Evolutionary conservation across 2,113 vertebrate genomes (phyloP), one percentile per base, ranked within the genome.

Genomic region (Scolopax mira): DNA sequence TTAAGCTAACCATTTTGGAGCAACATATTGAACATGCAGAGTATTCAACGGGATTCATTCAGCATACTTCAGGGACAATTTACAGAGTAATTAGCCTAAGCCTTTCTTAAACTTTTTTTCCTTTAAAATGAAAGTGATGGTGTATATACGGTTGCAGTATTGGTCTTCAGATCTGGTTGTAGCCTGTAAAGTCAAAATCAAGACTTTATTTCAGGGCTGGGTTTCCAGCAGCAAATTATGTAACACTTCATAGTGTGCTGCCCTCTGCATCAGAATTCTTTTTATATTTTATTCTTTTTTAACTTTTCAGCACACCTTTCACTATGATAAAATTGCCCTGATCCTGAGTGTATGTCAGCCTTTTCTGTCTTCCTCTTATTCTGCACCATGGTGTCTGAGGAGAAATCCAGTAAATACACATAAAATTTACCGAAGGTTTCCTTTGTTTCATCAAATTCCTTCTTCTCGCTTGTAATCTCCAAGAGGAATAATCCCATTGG

Each of bases 1-100:
- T 94, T 94, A 88, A 90, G 55, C 57, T 80, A 95, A 88, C 27
- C 13, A 46, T 90, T 95, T 90, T 79, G 61, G 41, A 84, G 85
- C n/a, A 86, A 42, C n/a, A 46, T 90, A 57, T 35, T 81, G 77
- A 91, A 62, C 5, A 13, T 81, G 31, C 30, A 60, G 48, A 39
- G 6, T 57, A 61, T 75, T 85, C 41, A 65, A 31, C 25, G 72
- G 44, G 61, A 90, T 75, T 72, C 13, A 9, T 72, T 85, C 31
- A 31, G 16, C 24, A 22, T 71, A 19, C 14, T 67, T 71, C 48
- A 86, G 52, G n/a, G 65, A 69, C 30, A 67, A 18, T 1, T 37
- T 64, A 10, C 1, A 44, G 8, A 69, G 52, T 74, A 78, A 72
- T 89, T 88, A 42, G 16, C 52, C 28, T 79, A 79, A 44, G 23